phyloP scores from a whole-genome alignment of 2,113 vertebrate genomes.

The Dromiciops gliroides region DNA sequence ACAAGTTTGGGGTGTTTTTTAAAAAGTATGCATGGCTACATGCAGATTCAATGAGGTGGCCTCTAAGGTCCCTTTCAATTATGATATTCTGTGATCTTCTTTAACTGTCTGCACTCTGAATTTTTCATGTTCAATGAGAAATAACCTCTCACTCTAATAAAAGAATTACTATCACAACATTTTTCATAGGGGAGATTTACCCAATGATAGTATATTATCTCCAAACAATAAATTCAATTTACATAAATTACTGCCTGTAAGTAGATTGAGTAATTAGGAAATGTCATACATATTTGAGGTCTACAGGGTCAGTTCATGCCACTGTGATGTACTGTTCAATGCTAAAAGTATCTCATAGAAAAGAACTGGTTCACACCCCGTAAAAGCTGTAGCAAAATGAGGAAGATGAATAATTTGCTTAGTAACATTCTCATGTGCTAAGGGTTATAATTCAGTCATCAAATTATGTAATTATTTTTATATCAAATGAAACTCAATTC shows the following conservation, averaged over 20 bases:
- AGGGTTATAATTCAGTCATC: not conserved
- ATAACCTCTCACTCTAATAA: not conserved
- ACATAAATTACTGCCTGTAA: not conserved
- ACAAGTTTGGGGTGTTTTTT: not conserved
- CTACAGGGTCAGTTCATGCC: not conserved
- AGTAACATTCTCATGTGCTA: not conserved
- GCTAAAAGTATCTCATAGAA: not conserved
- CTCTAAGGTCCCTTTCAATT: not conserved
- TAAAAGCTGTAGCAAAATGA: not conserved
- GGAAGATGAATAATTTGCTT: not conserved
- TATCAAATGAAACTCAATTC: not conserved
- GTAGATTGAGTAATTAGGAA: conserved; percentile 7
- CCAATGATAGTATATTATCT: not conserved
- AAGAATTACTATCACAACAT: not conserved
- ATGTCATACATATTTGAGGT: not conserved
- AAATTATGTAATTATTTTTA: not conserved
- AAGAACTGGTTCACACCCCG: not conserved
- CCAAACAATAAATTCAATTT: not conserved
- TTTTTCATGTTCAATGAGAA: not conserved
- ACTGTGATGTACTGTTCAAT: not conserved
- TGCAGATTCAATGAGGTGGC: not conserved
- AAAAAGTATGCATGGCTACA: not conserved
- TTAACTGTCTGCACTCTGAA: not conserved
- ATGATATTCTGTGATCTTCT: not conserved
- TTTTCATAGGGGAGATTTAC: not conserved